Percentiles rank a stretch among this genome's conserved stretches.
Conservation (phyloP, 2,888 invertebrate species). For the Synanthedon andrenaeformis region DNA sequence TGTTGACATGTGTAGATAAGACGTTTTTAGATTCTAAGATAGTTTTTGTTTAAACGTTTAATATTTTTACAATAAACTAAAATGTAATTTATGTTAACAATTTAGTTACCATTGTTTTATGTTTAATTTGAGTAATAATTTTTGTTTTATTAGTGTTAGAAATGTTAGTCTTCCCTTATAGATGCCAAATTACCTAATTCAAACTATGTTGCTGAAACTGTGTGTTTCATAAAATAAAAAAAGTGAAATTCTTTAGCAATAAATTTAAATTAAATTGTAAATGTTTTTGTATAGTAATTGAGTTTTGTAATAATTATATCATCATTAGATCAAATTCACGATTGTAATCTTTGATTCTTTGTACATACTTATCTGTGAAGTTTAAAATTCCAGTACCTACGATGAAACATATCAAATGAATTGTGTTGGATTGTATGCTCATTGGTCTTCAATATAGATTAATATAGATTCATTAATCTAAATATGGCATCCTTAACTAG, state of each 20-base stretch:
- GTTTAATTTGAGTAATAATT: slow-evolving; percentile 66
- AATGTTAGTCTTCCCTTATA: slow-evolving; percentile 67
- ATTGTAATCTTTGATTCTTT: slow-evolving; percentile 28
- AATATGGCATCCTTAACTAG: slow-evolving; percentile 20
- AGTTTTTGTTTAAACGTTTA: slow-evolving; percentile 50
- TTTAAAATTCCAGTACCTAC: slow-evolving; percentile 13
- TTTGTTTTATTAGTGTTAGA: slow-evolving; percentile 68
- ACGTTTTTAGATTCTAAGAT: slow-evolving; percentile 40
- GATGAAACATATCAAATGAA: too few relatives aligned
- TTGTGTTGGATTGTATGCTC: too few relatives aligned
- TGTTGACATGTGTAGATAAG: slow-evolving; percentile 46
- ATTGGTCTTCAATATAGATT: slow-evolving; percentile 17
- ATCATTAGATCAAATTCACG: slow-evolving; percentile 11
- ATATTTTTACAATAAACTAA: slow-evolving; percentile 28
- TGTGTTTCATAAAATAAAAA: slow-evolving; percentile 59
- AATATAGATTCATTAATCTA: slow-evolving; percentile 24
- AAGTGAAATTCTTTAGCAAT: slow-evolving; percentile 67
- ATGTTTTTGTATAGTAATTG: slow-evolving; percentile 67
- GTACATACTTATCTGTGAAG: slow-evolving; percentile 37
- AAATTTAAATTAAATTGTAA: slow-evolving; percentile 58
- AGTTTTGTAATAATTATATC: slow-evolving; percentile 30
- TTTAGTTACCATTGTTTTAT: slow-evolving; percentile 64
- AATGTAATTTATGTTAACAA: slow-evolving; percentile 42
- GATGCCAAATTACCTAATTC: slow-evolving; percentile 61
- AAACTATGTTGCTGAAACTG: slow-evolving; percentile 63